phyloP scores from a whole-genome alignment of 2,797 vertebrate genomes.

The Pseudotriccus pelzelni region DNA sequence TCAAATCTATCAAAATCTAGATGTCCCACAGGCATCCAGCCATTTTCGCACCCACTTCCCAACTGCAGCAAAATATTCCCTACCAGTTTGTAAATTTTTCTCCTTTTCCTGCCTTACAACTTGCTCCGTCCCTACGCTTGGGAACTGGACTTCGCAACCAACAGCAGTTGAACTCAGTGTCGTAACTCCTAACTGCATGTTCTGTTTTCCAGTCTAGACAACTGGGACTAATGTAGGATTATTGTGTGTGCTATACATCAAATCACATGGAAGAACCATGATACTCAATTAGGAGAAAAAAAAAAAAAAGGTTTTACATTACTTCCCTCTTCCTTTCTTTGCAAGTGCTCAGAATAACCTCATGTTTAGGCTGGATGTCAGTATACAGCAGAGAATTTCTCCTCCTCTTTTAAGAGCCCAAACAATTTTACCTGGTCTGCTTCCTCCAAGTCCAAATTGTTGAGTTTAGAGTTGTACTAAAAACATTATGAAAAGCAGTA shows the following conservation, averaged over 20 bases:
- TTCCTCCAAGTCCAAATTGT: not conserved
- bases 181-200: not conserved
- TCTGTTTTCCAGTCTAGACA: not conserved
- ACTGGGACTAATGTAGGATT: not conserved
- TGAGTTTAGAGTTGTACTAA: conserved; percentile 19
- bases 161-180: not conserved
- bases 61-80: not conserved
- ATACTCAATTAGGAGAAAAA: not conserved
- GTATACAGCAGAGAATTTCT: conserved; percentile 2
- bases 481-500: not conserved
- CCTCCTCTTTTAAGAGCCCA: not conserved
- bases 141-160: not conserved
- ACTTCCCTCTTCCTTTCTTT: not conserved
- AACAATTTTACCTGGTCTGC: conserved; percentile 24
- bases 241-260: not conserved
- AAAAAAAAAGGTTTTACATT: not conserved
- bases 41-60: not conserved
- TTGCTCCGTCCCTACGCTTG: not conserved
- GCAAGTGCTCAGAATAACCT: not conserved
- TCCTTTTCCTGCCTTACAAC: not conserved
- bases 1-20: not conserved
- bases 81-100: not conserved
- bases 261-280: not conserved
- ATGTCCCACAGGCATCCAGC: not conserved
- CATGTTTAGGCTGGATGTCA: not conserved